Conservation (phyloP, 2,888 invertebrate genomes). For the Eupithecia inturbata region DNA sequence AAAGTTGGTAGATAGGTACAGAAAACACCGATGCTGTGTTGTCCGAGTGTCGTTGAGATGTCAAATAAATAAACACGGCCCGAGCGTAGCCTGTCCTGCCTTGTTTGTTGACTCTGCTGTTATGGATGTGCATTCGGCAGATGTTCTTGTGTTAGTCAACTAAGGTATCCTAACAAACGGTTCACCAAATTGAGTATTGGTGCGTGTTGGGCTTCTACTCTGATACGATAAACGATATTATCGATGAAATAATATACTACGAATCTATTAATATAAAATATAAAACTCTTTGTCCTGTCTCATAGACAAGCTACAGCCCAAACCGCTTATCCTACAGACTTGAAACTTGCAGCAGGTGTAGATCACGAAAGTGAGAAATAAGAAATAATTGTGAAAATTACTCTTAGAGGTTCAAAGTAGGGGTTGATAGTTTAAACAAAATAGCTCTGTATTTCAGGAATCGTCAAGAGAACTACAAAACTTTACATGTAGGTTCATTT, state of each 20-base stretch:
- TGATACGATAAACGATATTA: not conserved
- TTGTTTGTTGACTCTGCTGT: slow-evolving; percentile 35
- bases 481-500: too few species aligned
- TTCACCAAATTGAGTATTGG: slow-evolving; percentile 4
- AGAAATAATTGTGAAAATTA: too few species aligned
- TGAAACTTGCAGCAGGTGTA: too few species aligned
- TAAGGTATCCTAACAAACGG: slow-evolving; percentile 6
- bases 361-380: too few species aligned
- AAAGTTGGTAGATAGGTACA: not conserved
- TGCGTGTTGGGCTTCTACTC: not conserved
- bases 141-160: slow-evolving; percentile 20
- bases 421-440: too few species aligned
- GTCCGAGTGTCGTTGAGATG: slow-evolving; percentile 30
- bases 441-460: too few species aligned
- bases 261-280: too few species aligned
- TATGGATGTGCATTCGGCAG: slow-evolving; percentile 35
- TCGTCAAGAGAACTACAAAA: too few species aligned
- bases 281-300: too few species aligned
- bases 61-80: slow-evolving; percentile 31
- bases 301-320: too few species aligned
- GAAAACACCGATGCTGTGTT: slow-evolving; percentile 21
- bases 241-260: not conserved
- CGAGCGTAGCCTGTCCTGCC: slow-evolving; percentile 17
- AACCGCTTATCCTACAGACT: too few species aligned
- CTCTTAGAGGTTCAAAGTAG: too few species aligned